Evolutionary conservation across 2,797 vertebrate species (phyloP), one percentile per base, ranked within the genome.

Genomic region (Enteromius radiatus): DNA sequence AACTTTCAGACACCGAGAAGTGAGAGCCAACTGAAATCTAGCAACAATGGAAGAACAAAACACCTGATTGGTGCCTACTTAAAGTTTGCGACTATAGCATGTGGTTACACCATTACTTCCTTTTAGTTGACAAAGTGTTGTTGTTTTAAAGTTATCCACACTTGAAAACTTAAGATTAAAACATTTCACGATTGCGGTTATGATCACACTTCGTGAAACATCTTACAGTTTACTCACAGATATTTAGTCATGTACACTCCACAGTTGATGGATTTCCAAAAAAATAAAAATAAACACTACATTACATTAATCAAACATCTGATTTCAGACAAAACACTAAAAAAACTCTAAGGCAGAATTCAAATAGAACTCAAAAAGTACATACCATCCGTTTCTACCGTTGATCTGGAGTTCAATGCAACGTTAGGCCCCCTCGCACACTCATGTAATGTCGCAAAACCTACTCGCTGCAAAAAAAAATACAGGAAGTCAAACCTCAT

Each of bases 401-500:
- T 31, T 31, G 43, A 28, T 63, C 6, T n/a, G 52, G 23, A 33
- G 26, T 21, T n/a, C 7, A 36, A 49, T 31, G 47, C n/a, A 43
- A 54, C 26, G 12, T 68, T 6, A 54, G 10, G 1, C 43, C 41
- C 54, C 74, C 26, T 59, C 63, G 12, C 41, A n/a, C 43, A 19
- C 45, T 36, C 38, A 26, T 9, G 43, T 14, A 74, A 81, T 19
- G 52, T 38, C 38, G 28, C 41, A 74, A 56, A 73, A 75, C 26
- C 45, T 26, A 31, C 71, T 28, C 23, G 0, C 56, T 47, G 78
- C 31, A 52, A 26, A 76, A 43, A 80, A 43, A 43, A 43, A 49
- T 81, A 68, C 85, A 88, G 87, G 87, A 88, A 88, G 85, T 88
- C 52, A 28, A 82, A 79, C 63, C 59, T 87, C 69, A 43, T 41